These are phyloP conservation scores for Uropsilus gracilis DNA, from an alignment of 2,113 vertebrate species.

Conservation along the genomic window DNA sequence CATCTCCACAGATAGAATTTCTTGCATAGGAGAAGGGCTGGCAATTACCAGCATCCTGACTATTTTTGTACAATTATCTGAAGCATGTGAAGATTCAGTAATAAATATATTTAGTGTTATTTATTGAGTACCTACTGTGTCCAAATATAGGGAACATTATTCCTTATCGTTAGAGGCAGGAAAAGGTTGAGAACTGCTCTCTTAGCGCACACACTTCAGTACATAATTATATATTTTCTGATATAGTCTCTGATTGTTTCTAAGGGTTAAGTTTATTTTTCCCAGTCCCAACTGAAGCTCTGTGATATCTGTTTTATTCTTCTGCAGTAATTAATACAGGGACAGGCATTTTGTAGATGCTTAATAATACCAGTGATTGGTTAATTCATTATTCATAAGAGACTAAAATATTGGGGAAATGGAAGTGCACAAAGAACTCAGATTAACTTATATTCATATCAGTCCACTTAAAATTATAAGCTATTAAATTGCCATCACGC, in stretches of 20 bases:
- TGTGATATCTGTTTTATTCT: constrained; percentile 11
- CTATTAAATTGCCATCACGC: constrained; percentile 18
- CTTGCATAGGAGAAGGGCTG: neutral
- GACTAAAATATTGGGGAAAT: constrained; percentile 6
- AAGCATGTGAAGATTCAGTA: constrained; percentile 17
- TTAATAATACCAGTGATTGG: constrained; percentile 17
- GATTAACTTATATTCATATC: neutral
- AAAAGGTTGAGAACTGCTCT: neutral
- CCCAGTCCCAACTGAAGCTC: neutral
- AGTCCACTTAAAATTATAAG: constrained; percentile 5
- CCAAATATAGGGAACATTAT: neutral
- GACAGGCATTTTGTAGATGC: neutral
- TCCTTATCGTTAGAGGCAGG: neutral
- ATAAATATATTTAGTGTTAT: neutral
- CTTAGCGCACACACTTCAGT: neutral
- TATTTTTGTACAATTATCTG: neutral
- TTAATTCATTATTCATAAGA: constrained; percentile 6
- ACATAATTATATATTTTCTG: neutral
- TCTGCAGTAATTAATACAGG: neutral
- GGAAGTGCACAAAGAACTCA: neutral
- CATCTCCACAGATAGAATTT: constrained; percentile 20
- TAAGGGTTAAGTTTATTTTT: neutral
- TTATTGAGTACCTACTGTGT: neutral
- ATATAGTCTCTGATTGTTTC: neutral
- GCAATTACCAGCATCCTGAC: neutral